Conservation (phyloP, 1,140 invertebrate species). For the Phortica variegata region DNA sequence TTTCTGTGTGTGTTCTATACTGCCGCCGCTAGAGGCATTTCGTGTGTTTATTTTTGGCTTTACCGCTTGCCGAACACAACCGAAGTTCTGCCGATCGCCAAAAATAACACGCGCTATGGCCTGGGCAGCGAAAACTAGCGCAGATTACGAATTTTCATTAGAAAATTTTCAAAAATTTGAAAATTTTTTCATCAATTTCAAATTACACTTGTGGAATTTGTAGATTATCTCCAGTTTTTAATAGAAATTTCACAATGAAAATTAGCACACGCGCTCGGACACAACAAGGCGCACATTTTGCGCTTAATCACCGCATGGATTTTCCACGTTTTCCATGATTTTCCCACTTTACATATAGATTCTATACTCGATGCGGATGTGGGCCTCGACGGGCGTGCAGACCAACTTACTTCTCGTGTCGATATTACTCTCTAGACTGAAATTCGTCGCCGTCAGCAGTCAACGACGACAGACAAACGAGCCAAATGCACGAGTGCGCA, state of each 20-base stretch:
- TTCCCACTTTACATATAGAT: conserved; percentile 12
- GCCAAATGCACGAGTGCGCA: conserved; percentile 33
- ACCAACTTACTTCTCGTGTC: conserved; percentile 54
- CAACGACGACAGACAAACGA: conserved; percentile 33
- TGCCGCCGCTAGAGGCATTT: conserved; percentile 18
- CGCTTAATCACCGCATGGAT: conserved; percentile 32
- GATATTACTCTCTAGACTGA: conserved; percentile 55
- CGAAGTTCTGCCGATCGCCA: conserved; percentile 30
- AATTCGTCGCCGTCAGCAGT: conserved; percentile 35
- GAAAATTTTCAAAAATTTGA: conserved; percentile 12
- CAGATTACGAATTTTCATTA: conserved; percentile 22
- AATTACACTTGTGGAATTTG: conserved; percentile 23
- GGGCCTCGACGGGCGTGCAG: conserved; percentile 29
- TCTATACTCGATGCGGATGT: conserved; percentile 38
- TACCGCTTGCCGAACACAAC: conserved; percentile 23
- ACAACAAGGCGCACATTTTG: conserved; percentile 17
- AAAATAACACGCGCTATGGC: conserved; percentile 53
- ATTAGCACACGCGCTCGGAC: conserved; percentile 21
- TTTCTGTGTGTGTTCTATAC: conserved; percentile 13
- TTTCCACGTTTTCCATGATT: conserved; percentile 42
- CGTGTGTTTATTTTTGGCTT: conserved; percentile 49
- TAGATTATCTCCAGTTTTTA: conserved; percentile 32
- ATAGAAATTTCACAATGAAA: conserved; percentile 29
- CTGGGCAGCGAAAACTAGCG: conserved; percentile 50
- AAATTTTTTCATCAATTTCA: conserved; percentile 40